Percentiles rank a stretch among this genome's conserved stretches.
Conservation (phyloP, 2,113 vertebrate species). For the Holacanthus passer region DNA sequence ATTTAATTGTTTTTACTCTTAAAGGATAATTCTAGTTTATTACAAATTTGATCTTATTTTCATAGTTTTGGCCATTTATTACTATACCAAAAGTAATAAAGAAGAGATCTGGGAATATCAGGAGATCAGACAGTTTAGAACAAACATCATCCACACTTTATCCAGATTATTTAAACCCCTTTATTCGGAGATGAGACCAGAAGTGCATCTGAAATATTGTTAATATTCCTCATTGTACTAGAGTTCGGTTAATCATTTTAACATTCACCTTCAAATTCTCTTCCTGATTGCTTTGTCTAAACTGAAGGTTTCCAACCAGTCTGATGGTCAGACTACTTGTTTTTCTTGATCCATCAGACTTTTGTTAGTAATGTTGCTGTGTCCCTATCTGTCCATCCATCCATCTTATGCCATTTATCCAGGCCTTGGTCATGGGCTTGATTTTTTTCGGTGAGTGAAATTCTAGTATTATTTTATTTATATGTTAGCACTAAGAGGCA, state of each 20-base stretch:
- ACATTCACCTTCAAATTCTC: neutral
- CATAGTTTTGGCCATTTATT: neutral
- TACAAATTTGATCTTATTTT: neutral
- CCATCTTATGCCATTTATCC: neutral
- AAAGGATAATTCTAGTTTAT: slow-evolving; percentile 6
- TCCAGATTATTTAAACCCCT: neutral
- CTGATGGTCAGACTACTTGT: neutral
- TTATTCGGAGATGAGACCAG: neutral
- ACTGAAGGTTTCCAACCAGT: no score
- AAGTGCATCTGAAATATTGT: no score
- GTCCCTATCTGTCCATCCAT: neutral
- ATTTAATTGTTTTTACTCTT: neutral
- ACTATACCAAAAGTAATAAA: no score
- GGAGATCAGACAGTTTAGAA: neutral
- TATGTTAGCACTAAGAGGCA: no score
- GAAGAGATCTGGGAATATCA: neutral
- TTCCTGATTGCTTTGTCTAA: no score
- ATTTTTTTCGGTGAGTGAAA: no score
- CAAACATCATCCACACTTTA: no score
- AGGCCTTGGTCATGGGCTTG: neutral
- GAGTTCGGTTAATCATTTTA: no score
- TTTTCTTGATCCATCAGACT: neutral
- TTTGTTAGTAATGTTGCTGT: neutral
- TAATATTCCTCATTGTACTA: neutral
- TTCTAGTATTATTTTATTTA: no score